Conservation (phyloP, 2,797 vertebrate genomes). For the Trachurus trachurus region DNA sequence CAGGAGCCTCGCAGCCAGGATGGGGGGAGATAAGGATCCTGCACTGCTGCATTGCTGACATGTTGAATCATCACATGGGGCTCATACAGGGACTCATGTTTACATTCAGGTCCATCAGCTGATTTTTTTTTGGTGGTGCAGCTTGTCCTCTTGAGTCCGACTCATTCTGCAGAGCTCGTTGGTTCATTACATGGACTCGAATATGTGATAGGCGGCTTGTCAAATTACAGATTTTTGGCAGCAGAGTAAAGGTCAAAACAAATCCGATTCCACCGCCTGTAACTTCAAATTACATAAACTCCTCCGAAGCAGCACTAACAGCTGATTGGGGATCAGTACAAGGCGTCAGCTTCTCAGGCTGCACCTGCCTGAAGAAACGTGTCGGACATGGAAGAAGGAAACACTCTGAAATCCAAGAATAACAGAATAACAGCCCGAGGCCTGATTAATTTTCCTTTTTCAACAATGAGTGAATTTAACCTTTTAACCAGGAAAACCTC, state of each 20-base stretch:
- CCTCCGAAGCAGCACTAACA: conserved; percentile 8
- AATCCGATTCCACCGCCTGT: conserved; percentile 29
- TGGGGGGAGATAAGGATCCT: conserved; percentile 71
- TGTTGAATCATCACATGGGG: conserved; percentile 69
- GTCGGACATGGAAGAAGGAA: not conserved
- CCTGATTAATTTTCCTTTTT: too few relatives aligned
- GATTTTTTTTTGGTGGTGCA: not conserved
- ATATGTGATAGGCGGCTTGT: not conserved
- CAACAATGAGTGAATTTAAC: too few relatives aligned
- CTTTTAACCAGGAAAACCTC: too few relatives aligned
- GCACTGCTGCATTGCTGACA: conserved; percentile 54
- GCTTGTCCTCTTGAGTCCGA: not conserved
- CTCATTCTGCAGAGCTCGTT: not conserved
- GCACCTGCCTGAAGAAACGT: not conserved
- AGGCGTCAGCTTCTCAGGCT: not conserved
- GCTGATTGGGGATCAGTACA: not conserved
- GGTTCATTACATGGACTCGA: not conserved
- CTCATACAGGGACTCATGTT: conserved; percentile 9
- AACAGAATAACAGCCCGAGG: too few relatives aligned
- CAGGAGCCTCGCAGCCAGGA: conserved; percentile 59
- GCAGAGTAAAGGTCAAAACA: conserved; percentile 25
- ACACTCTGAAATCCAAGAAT: not conserved
- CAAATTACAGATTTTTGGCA: conserved; percentile 30
- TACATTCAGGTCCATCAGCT: conserved; percentile 13
- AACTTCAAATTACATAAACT: conserved; percentile 1